Conservation (phyloP, 2,113 vertebrate genomes). For the Gymnobelideus leadbeateri region DNA sequence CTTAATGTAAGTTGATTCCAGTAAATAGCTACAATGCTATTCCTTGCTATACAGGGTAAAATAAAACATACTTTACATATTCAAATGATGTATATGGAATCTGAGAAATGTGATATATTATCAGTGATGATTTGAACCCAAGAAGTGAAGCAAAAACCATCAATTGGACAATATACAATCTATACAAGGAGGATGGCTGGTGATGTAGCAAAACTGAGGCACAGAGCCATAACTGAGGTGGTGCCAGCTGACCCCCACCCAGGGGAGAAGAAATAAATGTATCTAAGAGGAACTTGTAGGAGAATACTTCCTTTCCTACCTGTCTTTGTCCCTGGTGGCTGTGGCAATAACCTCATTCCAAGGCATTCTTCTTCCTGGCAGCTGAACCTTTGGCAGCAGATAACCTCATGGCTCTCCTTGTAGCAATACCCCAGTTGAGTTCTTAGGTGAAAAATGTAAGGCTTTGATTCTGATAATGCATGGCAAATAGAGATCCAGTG, state of each 20-base stretch:
- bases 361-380: neutral
- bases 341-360: neutral
- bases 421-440: neutral
- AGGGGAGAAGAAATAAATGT: neutral
- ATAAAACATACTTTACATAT: neutral
- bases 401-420: neutral
- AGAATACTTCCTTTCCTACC: neutral
- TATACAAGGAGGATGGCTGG: neutral
- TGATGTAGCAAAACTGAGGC: neutral
- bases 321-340: neutral
- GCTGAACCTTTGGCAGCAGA: neutral
- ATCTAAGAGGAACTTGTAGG: neutral
- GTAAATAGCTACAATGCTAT: neutral
- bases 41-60: neutral
- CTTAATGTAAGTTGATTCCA: neutral
- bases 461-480: neutral
- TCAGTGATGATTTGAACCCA: neutral
- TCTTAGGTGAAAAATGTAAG: neutral
- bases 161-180: neutral
- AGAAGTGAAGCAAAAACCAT: neutral
- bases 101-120: neutral
- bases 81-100: slow-evolving; percentile 6
- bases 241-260: neutral
- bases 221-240: neutral
- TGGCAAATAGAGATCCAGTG: neutral